These are phyloP conservation scores for Platichthys flesus DNA, from an alignment of 2,113 vertebrate genomes.

Conservation along the genomic window DNA sequence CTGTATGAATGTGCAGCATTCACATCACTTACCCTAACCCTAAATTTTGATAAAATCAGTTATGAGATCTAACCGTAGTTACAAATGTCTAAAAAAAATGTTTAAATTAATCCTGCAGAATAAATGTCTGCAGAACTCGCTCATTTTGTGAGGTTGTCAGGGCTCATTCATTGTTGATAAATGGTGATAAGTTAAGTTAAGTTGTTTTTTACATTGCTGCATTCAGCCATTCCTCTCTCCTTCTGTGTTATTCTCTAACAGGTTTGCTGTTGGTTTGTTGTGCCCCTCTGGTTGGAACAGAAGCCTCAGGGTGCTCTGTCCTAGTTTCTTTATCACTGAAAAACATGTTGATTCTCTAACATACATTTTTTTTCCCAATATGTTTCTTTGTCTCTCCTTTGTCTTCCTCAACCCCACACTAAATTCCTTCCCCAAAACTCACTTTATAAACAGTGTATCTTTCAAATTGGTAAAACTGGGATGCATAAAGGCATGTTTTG, in stretches of 20 bases:
- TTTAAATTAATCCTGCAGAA: too few species aligned
- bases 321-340: slow-evolving; percentile 61
- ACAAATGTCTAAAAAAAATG: too few species aligned
- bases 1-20: too few species aligned
- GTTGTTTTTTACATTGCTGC: slow-evolving; percentile 1
- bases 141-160: too few species aligned
- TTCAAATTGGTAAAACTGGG: slow-evolving; percentile 47
- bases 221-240: neutral
- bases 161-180: neutral
- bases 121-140: too few species aligned
- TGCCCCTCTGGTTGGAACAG: slow-evolving; percentile 29
- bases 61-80: too few species aligned
- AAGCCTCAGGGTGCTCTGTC: slow-evolving; percentile 49
- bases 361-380: neutral
- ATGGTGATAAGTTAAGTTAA: neutral
- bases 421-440: neutral
- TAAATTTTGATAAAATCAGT: neutral
- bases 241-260: neutral
- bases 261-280: slow-evolving; percentile 24
- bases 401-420: slow-evolving; percentile 4
- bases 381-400: neutral
- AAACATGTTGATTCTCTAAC: slow-evolving; percentile 60
- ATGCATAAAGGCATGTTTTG: slow-evolving; percentile 68
- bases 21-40: too few species aligned
- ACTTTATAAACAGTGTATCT: slow-evolving; percentile 31